Conservation (phyloP, 2,888 invertebrate genomes). For the Hirtodrosophila duncani region DNA sequence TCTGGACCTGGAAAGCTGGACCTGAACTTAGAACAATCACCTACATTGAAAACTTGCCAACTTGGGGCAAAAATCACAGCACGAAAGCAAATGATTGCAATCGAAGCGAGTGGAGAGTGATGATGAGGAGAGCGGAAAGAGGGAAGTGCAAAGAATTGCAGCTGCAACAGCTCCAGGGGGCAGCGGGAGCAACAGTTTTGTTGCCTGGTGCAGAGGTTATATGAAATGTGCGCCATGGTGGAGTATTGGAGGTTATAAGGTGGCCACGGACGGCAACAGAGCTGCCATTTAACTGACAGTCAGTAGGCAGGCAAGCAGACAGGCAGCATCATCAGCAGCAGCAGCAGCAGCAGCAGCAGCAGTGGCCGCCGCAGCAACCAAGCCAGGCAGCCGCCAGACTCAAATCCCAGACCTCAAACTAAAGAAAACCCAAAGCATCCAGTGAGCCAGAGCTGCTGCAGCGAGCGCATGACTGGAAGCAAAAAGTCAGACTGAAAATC, state of each 20-base stretch:
- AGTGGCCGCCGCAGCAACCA: constrained; percentile 26
- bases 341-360: constrained; percentile 24
- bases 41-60: constrained; percentile 58
- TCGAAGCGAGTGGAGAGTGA: too few relatives aligned
- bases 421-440: constrained; percentile 10
- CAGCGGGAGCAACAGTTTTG: constrained; percentile 16
- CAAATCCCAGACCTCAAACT: constrained; percentile 19
- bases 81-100: constrained; percentile 71
- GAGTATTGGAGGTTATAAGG: constrained; percentile 69
- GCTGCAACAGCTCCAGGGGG: too few relatives aligned
- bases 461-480: constrained; percentile 55
- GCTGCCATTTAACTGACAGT: constrained; percentile 61
- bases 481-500: constrained; percentile 57
- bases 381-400: constrained; percentile 40
- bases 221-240: constrained; percentile 50
- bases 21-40: constrained; percentile 57
- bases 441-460: constrained; percentile 13
- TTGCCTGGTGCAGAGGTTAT: constrained; percentile 65
- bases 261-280: constrained; percentile 58
- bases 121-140: constrained; percentile 24
- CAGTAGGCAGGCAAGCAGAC: constrained; percentile 25
- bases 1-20: constrained; percentile 12
- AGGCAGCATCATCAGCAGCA: constrained; percentile 15
- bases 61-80: constrained; percentile 64
- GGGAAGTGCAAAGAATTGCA: too few relatives aligned